These are phyloP conservation scores for Xenopus tropicalis DNA, from an alignment of 2,113 vertebrate genomes.

Conservation along the genomic window DNA sequence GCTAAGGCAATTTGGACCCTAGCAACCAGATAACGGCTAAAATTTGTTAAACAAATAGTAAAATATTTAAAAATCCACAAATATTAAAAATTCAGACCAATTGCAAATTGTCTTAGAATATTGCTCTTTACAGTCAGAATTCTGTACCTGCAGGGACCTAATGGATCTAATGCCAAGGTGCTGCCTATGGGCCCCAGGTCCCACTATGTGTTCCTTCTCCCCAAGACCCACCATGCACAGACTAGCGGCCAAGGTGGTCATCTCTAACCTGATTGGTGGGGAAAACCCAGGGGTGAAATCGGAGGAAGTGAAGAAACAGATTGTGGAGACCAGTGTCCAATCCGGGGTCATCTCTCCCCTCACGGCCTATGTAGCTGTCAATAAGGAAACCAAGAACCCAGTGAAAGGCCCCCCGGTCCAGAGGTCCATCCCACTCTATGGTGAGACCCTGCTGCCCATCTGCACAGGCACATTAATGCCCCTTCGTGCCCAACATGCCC, in stretches of 20 bases:
- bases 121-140: no score
- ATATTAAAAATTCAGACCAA: no score
- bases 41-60: no score
- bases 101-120: no score
- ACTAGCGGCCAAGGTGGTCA: constrained; percentile 66
- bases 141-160: no score
- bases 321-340: constrained; percentile 66
- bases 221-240: constrained; percentile 69
- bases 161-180: no score
- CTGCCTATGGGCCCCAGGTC: no score
- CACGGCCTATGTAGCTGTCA: constrained; percentile 72
- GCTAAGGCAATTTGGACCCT: no score
- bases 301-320: constrained; percentile 49
- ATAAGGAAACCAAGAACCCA: constrained; percentile 51
- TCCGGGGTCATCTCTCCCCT: constrained; percentile 70
- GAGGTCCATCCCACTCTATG: constrained; percentile 51
- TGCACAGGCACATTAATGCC: no score
- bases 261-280: constrained; percentile 54
- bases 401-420: constrained; percentile 59
- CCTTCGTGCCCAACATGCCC: no score
- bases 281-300: constrained; percentile 51
- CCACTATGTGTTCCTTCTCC: constrained; percentile 3
- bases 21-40: no score
- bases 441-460: constrained; percentile 37
- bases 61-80: no score